Conservation (phyloP, 1,140 invertebrate species). For the Bombus soroeensis region DNA sequence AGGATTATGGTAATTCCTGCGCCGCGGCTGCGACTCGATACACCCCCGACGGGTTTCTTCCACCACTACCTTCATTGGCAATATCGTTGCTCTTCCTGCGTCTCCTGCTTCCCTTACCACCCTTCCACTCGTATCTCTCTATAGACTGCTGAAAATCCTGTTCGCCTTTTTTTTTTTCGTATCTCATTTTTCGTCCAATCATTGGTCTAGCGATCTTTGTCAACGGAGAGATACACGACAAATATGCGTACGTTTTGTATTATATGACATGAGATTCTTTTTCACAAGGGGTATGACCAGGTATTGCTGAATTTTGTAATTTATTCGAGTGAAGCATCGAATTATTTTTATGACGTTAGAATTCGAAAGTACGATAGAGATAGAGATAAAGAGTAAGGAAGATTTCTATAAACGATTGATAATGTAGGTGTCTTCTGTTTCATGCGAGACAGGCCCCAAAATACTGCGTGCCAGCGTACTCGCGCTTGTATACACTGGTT, state of each 20-base stretch:
- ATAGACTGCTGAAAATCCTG: constrained; percentile 20
- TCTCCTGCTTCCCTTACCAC: not conserved
- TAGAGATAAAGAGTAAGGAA: not conserved
- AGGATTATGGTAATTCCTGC: constrained; percentile 62
- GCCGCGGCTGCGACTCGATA: constrained; percentile 29
- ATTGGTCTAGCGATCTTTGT: too few species aligned
- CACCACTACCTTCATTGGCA: not conserved
- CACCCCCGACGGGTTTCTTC: constrained; percentile 30
- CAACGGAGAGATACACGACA: too few species aligned
- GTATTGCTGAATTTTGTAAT: too few species aligned
- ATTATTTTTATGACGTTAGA: too few species aligned
- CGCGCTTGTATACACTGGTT: not conserved
- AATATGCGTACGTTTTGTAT: too few species aligned
- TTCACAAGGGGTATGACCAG: too few species aligned
- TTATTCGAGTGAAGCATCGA: too few species aligned
- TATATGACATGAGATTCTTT: too few species aligned
- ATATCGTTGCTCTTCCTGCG: not conserved
- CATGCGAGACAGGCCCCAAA: not conserved
- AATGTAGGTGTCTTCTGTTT: not conserved
- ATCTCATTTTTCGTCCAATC: too few species aligned
- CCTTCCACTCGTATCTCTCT: not conserved
- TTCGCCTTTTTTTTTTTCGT: not conserved
- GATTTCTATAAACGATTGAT: not conserved
- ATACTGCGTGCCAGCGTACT: not conserved
- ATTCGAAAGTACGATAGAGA: too few species aligned